Evolutionary conservation across 1,140 invertebrate genomes (phyloP), one percentile per base, ranked within the genome.

Genomic region (Ostrea edulis): DNA sequence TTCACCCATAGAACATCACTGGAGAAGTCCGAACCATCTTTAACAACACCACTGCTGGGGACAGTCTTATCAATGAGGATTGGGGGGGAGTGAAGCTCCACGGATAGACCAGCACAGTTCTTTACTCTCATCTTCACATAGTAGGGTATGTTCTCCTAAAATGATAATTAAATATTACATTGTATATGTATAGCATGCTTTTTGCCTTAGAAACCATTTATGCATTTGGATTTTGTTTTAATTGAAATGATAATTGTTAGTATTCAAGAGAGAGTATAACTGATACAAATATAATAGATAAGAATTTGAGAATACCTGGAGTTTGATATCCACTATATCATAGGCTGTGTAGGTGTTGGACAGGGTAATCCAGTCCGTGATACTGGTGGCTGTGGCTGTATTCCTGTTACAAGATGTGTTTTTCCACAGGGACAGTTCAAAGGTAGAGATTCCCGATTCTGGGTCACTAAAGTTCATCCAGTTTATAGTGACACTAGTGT

Each of bases 401-500:
- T 62, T 54, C 12, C 20, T 20, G 9, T 82, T 68, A 90, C 92
- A 93, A 12, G 82, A 84, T 14, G 83, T 29, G 20, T 88, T 82
- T 35, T 62, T 84, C 86, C 87, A 90, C 22, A 93, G 81, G 5
- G 90, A 88, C 0, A 91, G 52, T 5, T 87, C 71, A 65, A 85
- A 91, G 5, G 44, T 81, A 17, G 85, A 82, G 17, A 93, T 89
- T 3, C 89, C 90, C 20, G 91, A 91, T 29, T 93, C 92, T 0
- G 35, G 25, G 77, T 93, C 92, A 8, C 54, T 54, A 81, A 91
- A 92, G 4, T 83, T 88, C 82, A 90, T 82, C 92, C 92, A 93
- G 54, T 90, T 81, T 3, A 91, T 88, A 12, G 82, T 85, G 8
- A 93, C n/a, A 17, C 81, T 55, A 2, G 58, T 82, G 51, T 71